Conservation (phyloP, 2,113 vertebrate species). For the Prochilodus magdalenae region DNA sequence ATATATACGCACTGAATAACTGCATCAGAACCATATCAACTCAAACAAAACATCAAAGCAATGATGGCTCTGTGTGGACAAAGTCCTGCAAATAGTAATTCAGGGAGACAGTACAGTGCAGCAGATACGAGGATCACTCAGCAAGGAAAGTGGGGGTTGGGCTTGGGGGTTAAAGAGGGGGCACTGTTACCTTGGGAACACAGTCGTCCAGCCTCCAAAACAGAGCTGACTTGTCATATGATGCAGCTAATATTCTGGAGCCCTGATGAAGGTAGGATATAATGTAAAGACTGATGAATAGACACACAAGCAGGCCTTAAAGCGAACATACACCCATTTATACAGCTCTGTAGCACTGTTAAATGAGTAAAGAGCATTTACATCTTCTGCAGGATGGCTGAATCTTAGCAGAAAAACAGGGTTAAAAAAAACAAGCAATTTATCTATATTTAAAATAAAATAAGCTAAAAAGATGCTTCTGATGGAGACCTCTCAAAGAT, state of each 20-base stretch:
- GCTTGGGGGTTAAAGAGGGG: background rate
- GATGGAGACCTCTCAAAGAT: background rate
- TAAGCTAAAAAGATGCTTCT: background rate
- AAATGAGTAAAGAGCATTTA: background rate
- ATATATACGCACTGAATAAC: no score
- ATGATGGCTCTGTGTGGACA: conserved; percentile 9
- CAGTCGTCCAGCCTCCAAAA: conserved; percentile 82
- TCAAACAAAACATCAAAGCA: conserved; percentile 9
- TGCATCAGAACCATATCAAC: background rate
- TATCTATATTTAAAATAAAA: background rate
- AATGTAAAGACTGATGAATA: conserved; percentile 14
- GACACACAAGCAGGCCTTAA: background rate
- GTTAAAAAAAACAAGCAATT: background rate
- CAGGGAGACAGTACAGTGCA: conserved; percentile 26
- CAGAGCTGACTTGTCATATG: conserved; percentile 84
- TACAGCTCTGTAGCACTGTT: background rate
- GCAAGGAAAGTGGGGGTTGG: background rate
- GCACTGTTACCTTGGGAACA: conserved; percentile 77
- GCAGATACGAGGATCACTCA: background rate
- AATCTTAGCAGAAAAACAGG: background rate
- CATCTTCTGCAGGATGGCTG: background rate
- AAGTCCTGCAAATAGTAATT: conserved; percentile 30
- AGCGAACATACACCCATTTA: background rate
- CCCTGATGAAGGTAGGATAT: conserved; percentile 72
- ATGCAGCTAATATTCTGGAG: conserved; percentile 79